phyloP scores from a whole-genome alignment of 2,113 vertebrate genomes.

The Catharus bicknelli region DNA sequence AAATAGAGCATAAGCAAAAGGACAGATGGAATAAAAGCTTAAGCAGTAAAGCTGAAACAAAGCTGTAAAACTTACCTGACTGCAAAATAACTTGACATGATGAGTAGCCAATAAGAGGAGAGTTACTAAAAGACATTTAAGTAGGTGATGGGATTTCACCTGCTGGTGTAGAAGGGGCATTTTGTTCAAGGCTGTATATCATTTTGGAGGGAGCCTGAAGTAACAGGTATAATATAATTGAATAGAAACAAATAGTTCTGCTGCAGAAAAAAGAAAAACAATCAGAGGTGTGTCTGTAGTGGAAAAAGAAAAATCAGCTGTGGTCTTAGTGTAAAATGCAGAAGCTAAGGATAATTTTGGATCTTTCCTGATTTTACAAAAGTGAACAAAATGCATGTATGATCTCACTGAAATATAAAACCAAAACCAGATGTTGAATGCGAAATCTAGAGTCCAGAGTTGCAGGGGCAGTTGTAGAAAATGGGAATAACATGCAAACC shows the following conservation, averaged over 20 bases:
- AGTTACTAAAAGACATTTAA: background rate
- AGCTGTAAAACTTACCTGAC: background rate
- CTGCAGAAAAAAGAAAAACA: background rate
- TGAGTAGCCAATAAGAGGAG: background rate
- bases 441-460: background rate
- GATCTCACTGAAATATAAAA: background rate
- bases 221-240: background rate
- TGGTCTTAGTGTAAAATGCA: background rate
- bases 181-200: background rate
- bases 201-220: background rate
- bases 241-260: background rate
- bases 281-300: background rate
- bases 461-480: background rate
- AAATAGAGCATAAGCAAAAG: background rate
- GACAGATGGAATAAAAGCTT: background rate
- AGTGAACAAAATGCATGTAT: background rate
- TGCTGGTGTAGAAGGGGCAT: background rate
- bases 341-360: background rate
- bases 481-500: rapidly evolving
- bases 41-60: background rate
- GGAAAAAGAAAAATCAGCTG: background rate
- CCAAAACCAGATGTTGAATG: background rate
- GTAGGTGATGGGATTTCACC: background rate
- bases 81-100: background rate
- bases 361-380: background rate